Evolutionary conservation across 2,113 vertebrate genomes (phyloP), one percentile per base, ranked within the genome.

Genomic region (Pomatorhinus ruficollis): DNA sequence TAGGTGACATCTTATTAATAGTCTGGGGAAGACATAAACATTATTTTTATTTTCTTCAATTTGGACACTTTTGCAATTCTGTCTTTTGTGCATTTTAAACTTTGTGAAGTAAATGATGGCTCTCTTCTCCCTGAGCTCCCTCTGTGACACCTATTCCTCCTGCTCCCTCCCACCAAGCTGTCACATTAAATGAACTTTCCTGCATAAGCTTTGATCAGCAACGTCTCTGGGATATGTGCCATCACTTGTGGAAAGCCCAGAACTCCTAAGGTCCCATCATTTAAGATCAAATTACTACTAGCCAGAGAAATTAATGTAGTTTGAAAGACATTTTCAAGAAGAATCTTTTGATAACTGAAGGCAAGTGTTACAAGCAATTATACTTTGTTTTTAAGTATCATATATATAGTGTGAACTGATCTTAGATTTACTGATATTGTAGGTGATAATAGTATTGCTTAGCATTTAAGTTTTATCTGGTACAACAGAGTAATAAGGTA

Each of bases 1-100:
- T 99, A 39, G 99, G 99, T 80, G 99, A 99, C 99, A 99, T 99
- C 97, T 98, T 99, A 47, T 93, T 98, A 90, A 99, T 77, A 14
- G 87, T 98, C 99, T 99, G 96, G 52, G 69, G 49, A 92, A 76
- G 30, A 70, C 17, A 81, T 31, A 19, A 71, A 86, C 18, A 75
- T 68, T 61, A 39, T 52, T 72, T 72, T 83, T 69, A 59, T 59
- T 71, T 33, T 47, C 35, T 82, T 84, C 77, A 45, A 53, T 39
- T 40, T 50, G 37, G 61, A 63, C 17, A 54, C 15, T 21, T 80
- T 28, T 77, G 15, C 39, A 64, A 71, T 40, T 53, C 45, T 82
- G 45, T 44, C 40, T 74, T 31, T 66, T 44, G 42, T 79, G 40
- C 33, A 31, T 71, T 87, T 87, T 68, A 39, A n/a, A 69, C 28